These are phyloP conservation scores for Melanocharis versteri DNA, from an alignment of 2,113 vertebrate species.

Conservation along the genomic window DNA sequence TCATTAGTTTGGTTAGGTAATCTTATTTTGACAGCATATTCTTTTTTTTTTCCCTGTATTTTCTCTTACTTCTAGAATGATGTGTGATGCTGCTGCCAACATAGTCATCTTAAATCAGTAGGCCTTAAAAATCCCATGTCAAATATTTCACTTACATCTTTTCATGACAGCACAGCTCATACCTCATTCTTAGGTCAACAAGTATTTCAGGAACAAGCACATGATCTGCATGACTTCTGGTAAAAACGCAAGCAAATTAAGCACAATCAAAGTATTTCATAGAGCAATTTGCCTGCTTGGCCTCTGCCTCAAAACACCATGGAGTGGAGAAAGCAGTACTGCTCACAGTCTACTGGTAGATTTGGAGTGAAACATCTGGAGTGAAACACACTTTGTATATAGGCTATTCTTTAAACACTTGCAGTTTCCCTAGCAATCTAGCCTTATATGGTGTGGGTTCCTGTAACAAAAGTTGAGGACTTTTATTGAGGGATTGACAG, in stretches of 20 bases:
- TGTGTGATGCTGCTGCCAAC: not conserved
- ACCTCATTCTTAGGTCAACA: not conserved
- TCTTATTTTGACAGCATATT: not conserved
- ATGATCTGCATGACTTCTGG: not conserved
- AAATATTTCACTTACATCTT: not conserved
- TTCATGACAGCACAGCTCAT: not conserved
- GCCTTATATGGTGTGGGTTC: not conserved
- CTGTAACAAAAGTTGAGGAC: not conserved
- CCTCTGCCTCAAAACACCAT: not conserved
- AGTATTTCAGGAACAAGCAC: not conserved
- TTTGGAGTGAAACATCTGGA: too few relatives aligned
- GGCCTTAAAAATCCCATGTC: not conserved
- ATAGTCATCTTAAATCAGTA: not conserved
- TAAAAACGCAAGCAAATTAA: not conserved
- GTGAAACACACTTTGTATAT: accelerated
- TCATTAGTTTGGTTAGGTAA: not conserved
- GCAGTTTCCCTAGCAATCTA: not conserved
- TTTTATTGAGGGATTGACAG: not conserved
- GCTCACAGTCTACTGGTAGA: not conserved
- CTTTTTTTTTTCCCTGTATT: not conserved
- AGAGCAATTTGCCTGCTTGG: not conserved
- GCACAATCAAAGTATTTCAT: not conserved
- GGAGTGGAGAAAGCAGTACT: not conserved
- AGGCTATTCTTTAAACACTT: not conserved
- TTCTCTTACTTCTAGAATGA: not conserved